Evolutionary conservation across 2,797 vertebrate genomes (phyloP), one percentile per base, ranked within the genome.

Genomic region (Enteromius fasciolatus): DNA sequence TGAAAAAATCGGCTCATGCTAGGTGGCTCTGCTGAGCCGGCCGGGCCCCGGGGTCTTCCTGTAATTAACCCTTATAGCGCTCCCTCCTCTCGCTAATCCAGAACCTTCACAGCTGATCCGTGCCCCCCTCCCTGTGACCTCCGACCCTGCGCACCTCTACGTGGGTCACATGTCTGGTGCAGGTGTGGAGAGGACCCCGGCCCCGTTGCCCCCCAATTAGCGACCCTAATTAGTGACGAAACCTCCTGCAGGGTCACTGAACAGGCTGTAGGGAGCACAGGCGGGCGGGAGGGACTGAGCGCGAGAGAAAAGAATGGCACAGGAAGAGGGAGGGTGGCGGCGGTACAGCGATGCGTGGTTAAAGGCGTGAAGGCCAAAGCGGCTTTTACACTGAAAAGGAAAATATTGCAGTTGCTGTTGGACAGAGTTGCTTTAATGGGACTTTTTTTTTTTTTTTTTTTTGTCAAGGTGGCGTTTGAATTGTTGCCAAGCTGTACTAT

Each of bases 101-200:
- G 33, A 76, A 64, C 84, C 76, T 80, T 80, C 79, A 64, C 83
- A 74, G 82, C 85, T 84, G 85, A 86, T 86, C 77, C 81, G 15
- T 33, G 61, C 64, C 67, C 80, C 54, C 15, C 81, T 88, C 82
- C 84, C 41, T 46, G 28, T 5, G 87, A 92, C 94, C 94, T 86
- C 83, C 91, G 90, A 93, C 93, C 94, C 89, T 4, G 74, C 87
- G 92, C 93, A 95, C 92, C 94, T 94, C 93, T 92, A 90, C 90
- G 86, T 90, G 87, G 90, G 93, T 95, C 96, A 94, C 95, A 92
- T 95, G 96, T 95, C 91, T 86, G 44, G 78, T 93, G 97, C 97
- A 98, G 97, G 97, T 98, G 97, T 97, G 95, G 94, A 94, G 93
- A 95, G 94, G 95, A 95, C 92, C 94, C 93, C 91, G 88, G 89